A percentile compares a stretch with the other conserved stretches of the same genome.
These are phyloP conservation scores for Cherax destructor DNA, from an alignment of 1,140 invertebrate species.

Conservation along the genomic window DNA sequence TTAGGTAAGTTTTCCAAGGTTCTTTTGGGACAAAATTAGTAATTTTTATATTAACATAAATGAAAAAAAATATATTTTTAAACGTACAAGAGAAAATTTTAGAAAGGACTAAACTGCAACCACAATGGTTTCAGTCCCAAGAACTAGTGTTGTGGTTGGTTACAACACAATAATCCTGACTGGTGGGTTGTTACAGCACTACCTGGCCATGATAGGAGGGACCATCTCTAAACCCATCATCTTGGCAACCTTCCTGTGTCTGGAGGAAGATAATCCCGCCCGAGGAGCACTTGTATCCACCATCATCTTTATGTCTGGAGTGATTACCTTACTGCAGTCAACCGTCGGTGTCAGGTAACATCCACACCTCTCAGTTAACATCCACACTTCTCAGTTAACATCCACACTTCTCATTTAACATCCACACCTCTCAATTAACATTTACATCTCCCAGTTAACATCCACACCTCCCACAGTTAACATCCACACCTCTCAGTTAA, in stretches of 20 bases:
- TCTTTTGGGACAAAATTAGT: no score
- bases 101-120: no score
- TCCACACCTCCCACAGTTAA: background rate
- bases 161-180: no score
- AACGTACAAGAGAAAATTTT: no score
- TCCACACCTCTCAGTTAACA: background rate
- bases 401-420: background rate
- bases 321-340: constrained; percentile 87
- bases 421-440: background rate
- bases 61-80: no score
- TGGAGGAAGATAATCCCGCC: constrained; percentile 85
- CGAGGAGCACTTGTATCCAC: constrained; percentile 87
- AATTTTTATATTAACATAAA: no score
- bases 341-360: constrained; percentile 85
- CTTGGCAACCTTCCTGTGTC: constrained; percentile 86
- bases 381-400: background rate
- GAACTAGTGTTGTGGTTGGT: no score
- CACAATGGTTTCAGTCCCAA: no score
- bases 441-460: background rate
- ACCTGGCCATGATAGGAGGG: constrained; percentile 90
- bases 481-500: background rate
- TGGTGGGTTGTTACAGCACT: constrained; percentile 80
- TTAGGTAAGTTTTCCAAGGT: no score
- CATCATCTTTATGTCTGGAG: constrained; percentile 78
- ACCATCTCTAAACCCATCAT: constrained; percentile 91